phyloP scores from a whole-genome alignment of 1,140 invertebrate genomes.

The Eciton burchellii region DNA sequence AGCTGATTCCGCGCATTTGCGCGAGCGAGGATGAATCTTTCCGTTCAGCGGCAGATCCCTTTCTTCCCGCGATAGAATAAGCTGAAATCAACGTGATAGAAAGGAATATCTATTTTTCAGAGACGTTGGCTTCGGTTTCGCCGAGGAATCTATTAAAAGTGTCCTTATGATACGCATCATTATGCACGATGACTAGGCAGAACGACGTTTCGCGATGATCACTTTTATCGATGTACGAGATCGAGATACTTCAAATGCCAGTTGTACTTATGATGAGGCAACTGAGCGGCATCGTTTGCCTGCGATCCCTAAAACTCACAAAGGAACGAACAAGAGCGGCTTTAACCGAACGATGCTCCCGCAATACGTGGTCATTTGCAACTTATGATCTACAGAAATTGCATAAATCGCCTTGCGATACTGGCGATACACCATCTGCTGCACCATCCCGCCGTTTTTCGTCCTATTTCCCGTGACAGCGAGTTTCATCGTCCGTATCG shows the following conservation, averaged over 20 bases:
- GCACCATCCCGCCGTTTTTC: slow-evolving; percentile 58
- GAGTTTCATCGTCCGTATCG: slow-evolving; percentile 54
- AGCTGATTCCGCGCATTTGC: neutral
- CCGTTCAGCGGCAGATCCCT: too few species aligned
- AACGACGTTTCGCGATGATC: neutral
- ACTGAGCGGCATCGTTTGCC: slow-evolving; percentile 2
- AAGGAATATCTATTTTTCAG: neutral
- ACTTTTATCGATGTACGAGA: neutral
- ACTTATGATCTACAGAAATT: slow-evolving; percentile 59
- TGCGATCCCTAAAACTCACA: slow-evolving; percentile 46
- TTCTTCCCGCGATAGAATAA: neutral
- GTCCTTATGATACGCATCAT: neutral
- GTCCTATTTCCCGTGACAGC: slow-evolving; percentile 59
- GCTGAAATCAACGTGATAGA: neutral
- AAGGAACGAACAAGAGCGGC: slow-evolving; percentile 13
- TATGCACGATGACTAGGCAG: slow-evolving; percentile 16
- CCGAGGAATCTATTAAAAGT: neutral
- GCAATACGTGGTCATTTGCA: slow-evolving; percentile 47
- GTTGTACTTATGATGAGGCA: neutral
- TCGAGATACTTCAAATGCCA: neutral
- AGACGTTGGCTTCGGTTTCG: neutral
- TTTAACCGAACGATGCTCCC: slow-evolving; percentile 24
- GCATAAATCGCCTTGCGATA: slow-evolving; percentile 57
- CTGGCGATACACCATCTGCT: slow-evolving; percentile 54
- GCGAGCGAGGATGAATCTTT: too few species aligned